phyloP scores from a whole-genome alignment of 2,888 invertebrate genomes.

The Eupelmus urozonus region DNA sequence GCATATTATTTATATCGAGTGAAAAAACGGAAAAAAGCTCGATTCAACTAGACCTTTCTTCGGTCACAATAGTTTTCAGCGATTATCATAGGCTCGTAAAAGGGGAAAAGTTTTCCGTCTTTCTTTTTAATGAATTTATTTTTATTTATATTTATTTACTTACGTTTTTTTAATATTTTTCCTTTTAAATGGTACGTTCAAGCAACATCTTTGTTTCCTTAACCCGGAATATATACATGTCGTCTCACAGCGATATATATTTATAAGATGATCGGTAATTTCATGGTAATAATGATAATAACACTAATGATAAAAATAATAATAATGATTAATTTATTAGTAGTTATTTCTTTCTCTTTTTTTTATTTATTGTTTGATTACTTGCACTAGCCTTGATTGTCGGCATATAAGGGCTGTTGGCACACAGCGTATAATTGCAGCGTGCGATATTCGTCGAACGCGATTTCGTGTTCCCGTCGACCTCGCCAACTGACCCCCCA shows the following conservation, averaged over 20 bases:
- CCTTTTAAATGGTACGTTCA: slow-evolving; percentile 32
- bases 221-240: neutral
- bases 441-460: slow-evolving; percentile 55
- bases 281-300: too few relatives aligned
- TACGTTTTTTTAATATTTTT: slow-evolving; percentile 20
- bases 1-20: slow-evolving; percentile 14
- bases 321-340: slow-evolving; percentile 53
- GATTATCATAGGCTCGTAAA: slow-evolving; percentile 44
- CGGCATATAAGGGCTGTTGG: slow-evolving; percentile 76
- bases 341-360: slow-evolving; percentile 58
- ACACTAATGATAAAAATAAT: slow-evolving; percentile 25
- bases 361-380: slow-evolving; percentile 76
- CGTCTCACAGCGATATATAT: slow-evolving; percentile 29
- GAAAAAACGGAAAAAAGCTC: slow-evolving; percentile 43
- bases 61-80: slow-evolving; percentile 37
- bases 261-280: slow-evolving; percentile 29
- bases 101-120: neutral
- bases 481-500: slow-evolving; percentile 25
- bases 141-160: slow-evolving; percentile 17
- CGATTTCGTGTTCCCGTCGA: slow-evolving; percentile 31
- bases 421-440: slow-evolving; percentile 70
- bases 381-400: slow-evolving; percentile 78
- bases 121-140: neutral
- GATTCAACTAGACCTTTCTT: slow-evolving; percentile 54
- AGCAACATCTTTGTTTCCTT: slow-evolving; percentile 30